Conservation (phyloP, 2,113 vertebrate genomes). For the Paramisgurnus dabryanus region DNA sequence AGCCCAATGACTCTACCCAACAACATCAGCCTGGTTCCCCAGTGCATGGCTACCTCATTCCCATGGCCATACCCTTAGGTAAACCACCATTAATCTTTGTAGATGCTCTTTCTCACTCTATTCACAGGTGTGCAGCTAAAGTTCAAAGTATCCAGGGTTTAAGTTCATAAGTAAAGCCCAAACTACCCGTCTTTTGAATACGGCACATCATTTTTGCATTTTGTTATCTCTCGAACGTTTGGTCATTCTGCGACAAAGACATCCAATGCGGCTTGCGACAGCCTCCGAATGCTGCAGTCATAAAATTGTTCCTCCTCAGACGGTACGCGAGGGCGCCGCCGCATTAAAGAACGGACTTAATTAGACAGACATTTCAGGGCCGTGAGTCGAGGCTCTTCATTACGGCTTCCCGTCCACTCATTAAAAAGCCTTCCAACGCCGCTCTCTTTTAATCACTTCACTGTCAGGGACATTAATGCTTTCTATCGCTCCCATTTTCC, state of each 20-base stretch:
- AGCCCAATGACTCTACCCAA: slow-evolving; percentile 61
- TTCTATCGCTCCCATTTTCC: slow-evolving; percentile 41
- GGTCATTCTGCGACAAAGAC: slow-evolving; percentile 42
- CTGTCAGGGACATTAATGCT: slow-evolving; percentile 36
- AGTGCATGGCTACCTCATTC: slow-evolving; percentile 75
- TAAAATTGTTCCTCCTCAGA: slow-evolving; percentile 26
- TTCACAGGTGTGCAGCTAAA: no score
- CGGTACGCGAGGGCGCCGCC: slow-evolving; percentile 32
- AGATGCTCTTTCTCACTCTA: no score
- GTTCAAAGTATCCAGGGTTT: neutral
- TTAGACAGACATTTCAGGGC: slow-evolving; percentile 57
- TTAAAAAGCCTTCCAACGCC: slow-evolving; percentile 48
- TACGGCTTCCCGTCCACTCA: slow-evolving; percentile 52
- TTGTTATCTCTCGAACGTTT: neutral
- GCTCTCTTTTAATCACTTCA: slow-evolving; percentile 59
- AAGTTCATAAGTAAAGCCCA: no score
- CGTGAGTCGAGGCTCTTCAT: slow-evolving; percentile 59
- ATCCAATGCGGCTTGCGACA: slow-evolving; percentile 16
- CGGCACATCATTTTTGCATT: neutral
- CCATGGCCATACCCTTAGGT: slow-evolving; percentile 90
- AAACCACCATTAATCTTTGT: slow-evolving; percentile 52
- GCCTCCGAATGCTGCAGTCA: slow-evolving; percentile 40
- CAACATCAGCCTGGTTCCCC: slow-evolving; percentile 52
- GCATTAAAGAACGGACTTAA: slow-evolving; percentile 54
- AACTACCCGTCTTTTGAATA: no score